phyloP scores from a whole-genome alignment of 1,140 invertebrate species.

The Drosophila setifemur region DNA sequence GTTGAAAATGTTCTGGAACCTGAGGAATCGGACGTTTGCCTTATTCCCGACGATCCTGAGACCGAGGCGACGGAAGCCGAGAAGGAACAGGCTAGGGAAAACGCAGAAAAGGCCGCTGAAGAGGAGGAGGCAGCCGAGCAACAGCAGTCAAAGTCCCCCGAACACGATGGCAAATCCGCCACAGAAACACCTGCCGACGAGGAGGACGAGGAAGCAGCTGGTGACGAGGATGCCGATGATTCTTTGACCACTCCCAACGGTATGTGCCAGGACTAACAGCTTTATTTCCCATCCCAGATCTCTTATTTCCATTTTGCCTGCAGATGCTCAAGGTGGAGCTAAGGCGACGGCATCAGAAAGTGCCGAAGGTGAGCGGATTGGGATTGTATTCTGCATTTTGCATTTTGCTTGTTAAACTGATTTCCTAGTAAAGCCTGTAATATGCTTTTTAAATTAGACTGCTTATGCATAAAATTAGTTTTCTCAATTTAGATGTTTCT shows the following conservation, averaged over 20 bases:
- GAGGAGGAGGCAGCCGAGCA: slow-evolving; percentile 61
- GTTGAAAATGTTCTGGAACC: slow-evolving; percentile 78
- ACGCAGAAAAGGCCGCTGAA: slow-evolving; percentile 82
- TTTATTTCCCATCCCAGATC: slow-evolving; percentile 1
- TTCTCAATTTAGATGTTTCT: too few relatives aligned
- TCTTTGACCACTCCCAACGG: slow-evolving; percentile 19
- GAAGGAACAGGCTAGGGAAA: slow-evolving; percentile 84
- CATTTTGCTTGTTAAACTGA: too few relatives aligned
- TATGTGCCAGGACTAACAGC: slow-evolving; percentile 20
- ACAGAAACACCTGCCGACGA: slow-evolving; percentile 9
- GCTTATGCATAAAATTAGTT: too few relatives aligned
- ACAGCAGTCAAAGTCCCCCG: slow-evolving; percentile 37
- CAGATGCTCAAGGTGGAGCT: slow-evolving; percentile 64
- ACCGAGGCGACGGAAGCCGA: slow-evolving; percentile 86
- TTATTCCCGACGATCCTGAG: slow-evolving; percentile 83
- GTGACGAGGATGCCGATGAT: slow-evolving; percentile 12
- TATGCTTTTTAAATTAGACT: too few relatives aligned
- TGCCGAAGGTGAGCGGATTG: slow-evolving; percentile 64
- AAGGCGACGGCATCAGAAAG: slow-evolving; percentile 37
- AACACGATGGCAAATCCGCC: slow-evolving; percentile 1
- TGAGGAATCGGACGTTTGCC: slow-evolving; percentile 78
- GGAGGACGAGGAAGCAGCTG: slow-evolving; percentile 4
- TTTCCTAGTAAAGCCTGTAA: too few relatives aligned
- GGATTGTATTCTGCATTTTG: neutral
- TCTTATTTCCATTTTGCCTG: slow-evolving; percentile 37